Base-by-base conservation (phyloP, 92 coral and sea anemone genomes). In the Pocillopora meandrina region DNA sequence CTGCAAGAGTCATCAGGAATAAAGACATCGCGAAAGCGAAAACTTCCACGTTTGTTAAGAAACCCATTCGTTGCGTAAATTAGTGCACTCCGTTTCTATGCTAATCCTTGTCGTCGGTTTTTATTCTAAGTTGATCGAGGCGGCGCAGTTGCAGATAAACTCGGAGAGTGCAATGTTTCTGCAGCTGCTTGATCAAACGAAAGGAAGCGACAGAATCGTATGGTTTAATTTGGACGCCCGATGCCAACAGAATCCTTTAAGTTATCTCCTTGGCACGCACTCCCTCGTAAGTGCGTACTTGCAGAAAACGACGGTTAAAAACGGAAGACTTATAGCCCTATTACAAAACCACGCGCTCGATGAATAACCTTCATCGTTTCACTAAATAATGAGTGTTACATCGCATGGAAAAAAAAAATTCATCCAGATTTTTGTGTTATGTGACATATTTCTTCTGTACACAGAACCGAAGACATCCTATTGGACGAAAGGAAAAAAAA, bases 1-100 rank as follows among this genome's bases (percentile, higher is more conserved):
- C 98, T 0, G 98, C 97, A 23, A 92, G 83, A 33, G 92, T 87
- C 98, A 96, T 96, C 52, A 94, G 77, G 56, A 94, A 88, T 11
- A 94, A 56, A 31, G 91, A 67, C 73, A 92, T 34, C 2, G 95
- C 86, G 81, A 89, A 94, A 1, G 85, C 89, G 65, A 92, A 88
- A 76, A 88, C 87, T 90, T 94, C 95, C 57, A 86, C 90, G 62
- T 87, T 88, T 42, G 93, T 78, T n/a, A 94, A 76, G 36, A 58
- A 64, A n/a, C 79, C 88, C 98, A 94, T 94, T 69, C 55, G 62
- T 6, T 26, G 67, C 14, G 6, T 26, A 60, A 21, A 17, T 76
- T 56, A 63, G 66, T 21, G 55, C 23, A 31, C 23, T 42, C 61
- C 78, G 12, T 59, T 47, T 20, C 42, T 2, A 74, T 18, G 2